These are phyloP conservation scores for Iguana delicatissima DNA, from an alignment of 2,797 vertebrate genomes.

Conservation along the genomic window DNA sequence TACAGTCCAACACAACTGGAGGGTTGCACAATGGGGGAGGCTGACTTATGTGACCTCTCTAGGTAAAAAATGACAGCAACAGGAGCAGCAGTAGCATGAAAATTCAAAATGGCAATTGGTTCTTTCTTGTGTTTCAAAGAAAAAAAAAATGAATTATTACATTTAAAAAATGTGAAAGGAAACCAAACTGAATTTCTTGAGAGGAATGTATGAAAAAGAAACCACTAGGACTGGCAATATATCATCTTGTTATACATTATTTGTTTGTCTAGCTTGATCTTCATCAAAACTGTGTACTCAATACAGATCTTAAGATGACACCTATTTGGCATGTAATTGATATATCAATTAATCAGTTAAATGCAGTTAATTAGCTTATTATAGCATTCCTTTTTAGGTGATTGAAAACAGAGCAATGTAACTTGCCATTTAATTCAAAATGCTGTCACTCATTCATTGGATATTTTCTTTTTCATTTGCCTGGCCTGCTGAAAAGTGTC, in stretches of 20 bases:
- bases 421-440: too few species aligned
- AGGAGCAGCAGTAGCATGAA: background rate
- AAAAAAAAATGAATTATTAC: background rate
- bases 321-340: constrained; percentile 2
- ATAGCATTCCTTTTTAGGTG: background rate
- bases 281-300: constrained; percentile 7
- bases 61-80: too few species aligned
- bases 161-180: background rate
- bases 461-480: too few species aligned
- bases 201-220: background rate
- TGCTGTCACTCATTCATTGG: too few species aligned
- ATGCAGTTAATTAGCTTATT: constrained; percentile 15
- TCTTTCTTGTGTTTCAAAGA: background rate
- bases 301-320: constrained; percentile 4
- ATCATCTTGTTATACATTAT: constrained; percentile 5
- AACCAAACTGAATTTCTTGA: background rate
- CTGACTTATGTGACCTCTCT: too few species aligned
- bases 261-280: background rate
- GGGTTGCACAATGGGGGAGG: too few species aligned
- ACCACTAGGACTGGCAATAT: background rate
- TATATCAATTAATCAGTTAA: constrained; percentile 24
- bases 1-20: too few species aligned
- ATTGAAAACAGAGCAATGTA: too few species aligned
- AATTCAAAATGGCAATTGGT: background rate
- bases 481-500: too few species aligned